A percentile compares a stretch with the other conserved stretches of the same genome.
phyloP scores from a whole-genome alignment of 1,140 invertebrate genomes.

The Spodoptera frugiperda region DNA sequence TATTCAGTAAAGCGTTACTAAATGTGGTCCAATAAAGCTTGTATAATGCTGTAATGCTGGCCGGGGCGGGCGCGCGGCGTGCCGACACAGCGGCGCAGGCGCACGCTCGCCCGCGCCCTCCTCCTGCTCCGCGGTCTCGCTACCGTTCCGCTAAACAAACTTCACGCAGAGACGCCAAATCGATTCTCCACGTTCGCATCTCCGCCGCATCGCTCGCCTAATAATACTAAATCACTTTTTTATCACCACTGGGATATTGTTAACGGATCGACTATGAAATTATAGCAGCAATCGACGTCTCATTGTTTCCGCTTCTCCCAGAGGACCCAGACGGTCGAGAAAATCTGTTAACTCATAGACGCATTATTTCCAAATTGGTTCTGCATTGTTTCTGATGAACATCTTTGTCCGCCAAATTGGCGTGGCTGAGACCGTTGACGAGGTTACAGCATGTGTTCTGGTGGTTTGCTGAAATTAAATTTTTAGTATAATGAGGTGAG shows the following conservation, averaged over 20 bases:
- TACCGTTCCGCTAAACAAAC: constrained; percentile 82
- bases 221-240: constrained; percentile 81
- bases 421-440: constrained; percentile 62
- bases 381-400: constrained; percentile 81
- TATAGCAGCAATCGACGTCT: constrained; percentile 66
- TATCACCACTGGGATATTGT: constrained; percentile 75
- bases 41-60: constrained; percentile 57
- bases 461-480: constrained; percentile 74
- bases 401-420: constrained; percentile 81
- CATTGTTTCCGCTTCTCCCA: constrained; percentile 75
- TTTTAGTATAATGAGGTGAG: constrained; percentile 56
- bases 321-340: constrained; percentile 60
- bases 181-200: constrained; percentile 78
- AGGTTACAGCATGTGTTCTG: constrained; percentile 56
- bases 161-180: constrained; percentile 79
- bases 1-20: constrained; percentile 71
- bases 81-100: constrained; percentile 50
- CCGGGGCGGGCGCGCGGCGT: constrained; percentile 61
- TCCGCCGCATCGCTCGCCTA: constrained; percentile 65
- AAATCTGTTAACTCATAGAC: constrained; percentile 76
- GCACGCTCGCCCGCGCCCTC: constrained; percentile 58
- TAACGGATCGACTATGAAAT: constrained; percentile 82
- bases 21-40: constrained; percentile 67
- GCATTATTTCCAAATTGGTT: constrained; percentile 75
- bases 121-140: constrained; percentile 54